Conservation (phyloP, 2,797 vertebrate genomes). For the Dendrocincla fuliginosa region DNA sequence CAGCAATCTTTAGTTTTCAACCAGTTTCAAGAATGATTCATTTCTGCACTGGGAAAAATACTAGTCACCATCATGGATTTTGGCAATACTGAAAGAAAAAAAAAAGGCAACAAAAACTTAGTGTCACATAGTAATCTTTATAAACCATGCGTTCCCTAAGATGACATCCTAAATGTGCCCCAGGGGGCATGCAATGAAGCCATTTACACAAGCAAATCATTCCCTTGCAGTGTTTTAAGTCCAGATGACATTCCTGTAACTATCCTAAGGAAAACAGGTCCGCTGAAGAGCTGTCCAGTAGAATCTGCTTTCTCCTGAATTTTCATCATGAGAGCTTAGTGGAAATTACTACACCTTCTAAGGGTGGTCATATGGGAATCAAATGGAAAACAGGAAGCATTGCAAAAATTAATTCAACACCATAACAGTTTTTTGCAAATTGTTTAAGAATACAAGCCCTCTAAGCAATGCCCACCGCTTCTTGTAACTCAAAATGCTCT, state of each 20-base stretch:
- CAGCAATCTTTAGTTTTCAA: background rate
- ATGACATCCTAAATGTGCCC: background rate
- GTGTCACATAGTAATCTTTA: background rate
- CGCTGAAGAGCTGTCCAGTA: background rate
- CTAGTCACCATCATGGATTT: background rate
- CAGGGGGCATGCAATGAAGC: background rate
- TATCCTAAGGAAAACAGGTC: background rate
- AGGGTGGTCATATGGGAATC: background rate
- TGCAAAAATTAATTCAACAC: background rate
- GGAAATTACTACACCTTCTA: background rate
- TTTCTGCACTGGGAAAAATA: background rate
- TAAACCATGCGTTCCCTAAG: background rate
- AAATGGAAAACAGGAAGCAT: background rate
- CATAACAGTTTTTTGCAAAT: background rate
- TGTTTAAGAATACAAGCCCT: background rate
- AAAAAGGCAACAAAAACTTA: background rate
- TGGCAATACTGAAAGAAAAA: background rate
- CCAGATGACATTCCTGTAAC: background rate
- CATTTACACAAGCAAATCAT: background rate
- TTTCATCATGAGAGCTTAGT: background rate
- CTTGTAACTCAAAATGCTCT: background rate
- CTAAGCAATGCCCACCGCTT: background rate
- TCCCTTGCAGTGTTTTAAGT: background rate
- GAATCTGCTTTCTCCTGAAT: background rate
- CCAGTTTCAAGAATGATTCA: background rate